phyloP scores from a whole-genome alignment of 2,888 invertebrate genomes.

The Alloscopus bannaensis region DNA sequence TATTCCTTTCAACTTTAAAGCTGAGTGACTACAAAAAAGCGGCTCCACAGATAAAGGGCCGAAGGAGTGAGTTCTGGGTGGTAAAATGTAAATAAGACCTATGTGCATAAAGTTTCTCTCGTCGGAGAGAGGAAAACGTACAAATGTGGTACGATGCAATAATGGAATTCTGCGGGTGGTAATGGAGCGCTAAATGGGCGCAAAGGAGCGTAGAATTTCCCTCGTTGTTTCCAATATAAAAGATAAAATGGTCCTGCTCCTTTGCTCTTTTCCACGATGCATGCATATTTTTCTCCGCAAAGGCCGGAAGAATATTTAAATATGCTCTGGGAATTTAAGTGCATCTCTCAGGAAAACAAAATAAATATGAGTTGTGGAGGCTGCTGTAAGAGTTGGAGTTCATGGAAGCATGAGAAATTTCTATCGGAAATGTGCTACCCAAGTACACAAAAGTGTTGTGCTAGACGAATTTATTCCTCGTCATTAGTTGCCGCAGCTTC shows the following conservation, averaged over 20 bases:
- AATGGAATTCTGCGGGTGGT: constrained; percentile 66
- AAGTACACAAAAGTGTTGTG: too few species aligned
- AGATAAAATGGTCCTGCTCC: constrained; percentile 30
- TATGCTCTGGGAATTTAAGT: too few species aligned
- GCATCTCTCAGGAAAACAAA: too few species aligned
- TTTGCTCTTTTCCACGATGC: constrained; percentile 14
- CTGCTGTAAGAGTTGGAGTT: too few species aligned
- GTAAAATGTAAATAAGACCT: constrained; percentile 10
- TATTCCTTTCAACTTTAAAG: not conserved
- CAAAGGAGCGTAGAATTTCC: constrained; percentile 54
- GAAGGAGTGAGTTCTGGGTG: not conserved
- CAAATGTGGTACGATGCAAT: constrained; percentile 47
- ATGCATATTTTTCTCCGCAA: too few species aligned
- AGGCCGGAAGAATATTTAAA: constrained; percentile 48
- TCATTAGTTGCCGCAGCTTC: too few species aligned
- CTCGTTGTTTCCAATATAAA: constrained; percentile 52
- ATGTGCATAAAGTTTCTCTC: too few species aligned
- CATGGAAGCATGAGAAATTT: too few species aligned
- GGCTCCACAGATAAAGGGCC: not conserved
- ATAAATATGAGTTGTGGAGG: too few species aligned
- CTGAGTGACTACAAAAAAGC: not conserved
- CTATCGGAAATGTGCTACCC: too few species aligned
- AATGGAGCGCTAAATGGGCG: constrained; percentile 65
- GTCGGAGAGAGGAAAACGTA: constrained; percentile 1
- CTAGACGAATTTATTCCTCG: too few species aligned